phyloP scores from a whole-genome alignment of 2,113 vertebrate species.

The Andinoacara biseriatus region DNA sequence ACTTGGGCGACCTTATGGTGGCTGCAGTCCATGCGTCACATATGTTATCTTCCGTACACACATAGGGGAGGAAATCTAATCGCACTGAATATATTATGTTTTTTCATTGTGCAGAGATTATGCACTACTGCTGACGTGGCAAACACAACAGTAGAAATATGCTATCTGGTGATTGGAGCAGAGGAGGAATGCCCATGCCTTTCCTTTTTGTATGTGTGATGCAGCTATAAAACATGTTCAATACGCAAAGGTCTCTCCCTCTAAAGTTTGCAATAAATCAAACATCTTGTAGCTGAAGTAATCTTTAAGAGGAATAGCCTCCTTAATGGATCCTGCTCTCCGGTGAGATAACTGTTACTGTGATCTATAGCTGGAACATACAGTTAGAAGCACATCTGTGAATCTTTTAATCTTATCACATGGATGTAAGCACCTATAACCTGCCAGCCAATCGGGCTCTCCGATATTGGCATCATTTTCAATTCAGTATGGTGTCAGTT shows the following conservation, averaged over 20 bases:
- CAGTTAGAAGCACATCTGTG: constrained; percentile 6
- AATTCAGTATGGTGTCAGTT: constrained; percentile 14
- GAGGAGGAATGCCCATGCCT: constrained; percentile 33
- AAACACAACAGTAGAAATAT: constrained; percentile 44
- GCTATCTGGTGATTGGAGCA: constrained; percentile 38
- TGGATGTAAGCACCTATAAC: constrained; percentile 18
- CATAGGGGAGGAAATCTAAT: not conserved
- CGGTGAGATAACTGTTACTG: constrained; percentile 30
- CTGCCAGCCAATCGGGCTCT: constrained; percentile 6
- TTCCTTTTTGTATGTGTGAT: constrained; percentile 43
- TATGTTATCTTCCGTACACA: not conserved
- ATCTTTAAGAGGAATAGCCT: constrained; percentile 54
- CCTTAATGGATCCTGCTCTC: constrained; percentile 51
- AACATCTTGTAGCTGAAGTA: constrained; percentile 18
- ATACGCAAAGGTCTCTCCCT: constrained; percentile 18
- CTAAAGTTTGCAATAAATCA: constrained; percentile 42
- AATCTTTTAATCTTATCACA: constrained; percentile 30
- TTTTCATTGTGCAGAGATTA: constrained; percentile 46
- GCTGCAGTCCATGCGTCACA: too few species aligned
- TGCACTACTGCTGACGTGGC: constrained; percentile 41
- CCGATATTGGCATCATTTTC: not conserved
- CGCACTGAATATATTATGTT: not conserved
- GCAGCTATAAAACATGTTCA: constrained; percentile 62
- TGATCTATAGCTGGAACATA: constrained; percentile 54
- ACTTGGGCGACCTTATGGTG: not conserved